These are phyloP conservation scores for Drosophila bunnanda DNA, from an alignment of 2,888 invertebrate species.

Conservation along the genomic window DNA sequence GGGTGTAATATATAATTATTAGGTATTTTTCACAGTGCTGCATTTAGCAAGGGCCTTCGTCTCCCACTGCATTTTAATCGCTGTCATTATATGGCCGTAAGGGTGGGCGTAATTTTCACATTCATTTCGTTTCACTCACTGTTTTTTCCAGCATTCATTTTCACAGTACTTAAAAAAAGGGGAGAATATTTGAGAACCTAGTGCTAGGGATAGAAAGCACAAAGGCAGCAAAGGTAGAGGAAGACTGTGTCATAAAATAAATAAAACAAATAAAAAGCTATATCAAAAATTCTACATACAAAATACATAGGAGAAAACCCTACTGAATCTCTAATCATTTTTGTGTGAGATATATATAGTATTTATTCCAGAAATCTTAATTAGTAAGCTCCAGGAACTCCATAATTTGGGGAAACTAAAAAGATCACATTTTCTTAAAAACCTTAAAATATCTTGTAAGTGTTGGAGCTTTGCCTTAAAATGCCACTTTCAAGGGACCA, in stretches of 20 bases:
- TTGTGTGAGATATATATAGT: too few relatives aligned
- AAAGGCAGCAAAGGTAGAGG: neutral
- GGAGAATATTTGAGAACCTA: neutral
- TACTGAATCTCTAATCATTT: too few relatives aligned
- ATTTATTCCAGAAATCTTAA: too few relatives aligned
- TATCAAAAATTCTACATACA: too few relatives aligned
- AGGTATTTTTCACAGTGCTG: constrained; percentile 9
- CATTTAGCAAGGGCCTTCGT: constrained; percentile 7
- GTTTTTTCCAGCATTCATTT: constrained; percentile 9
- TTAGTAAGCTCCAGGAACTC: neutral
- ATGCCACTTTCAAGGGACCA: constrained; percentile 1
- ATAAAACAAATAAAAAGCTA: too few relatives aligned
- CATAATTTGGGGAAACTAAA: neutral
- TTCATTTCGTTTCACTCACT: constrained; percentile 49
- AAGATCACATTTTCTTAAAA: neutral
- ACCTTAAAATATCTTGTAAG: too few relatives aligned
- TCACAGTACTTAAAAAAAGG: constrained; percentile 25
- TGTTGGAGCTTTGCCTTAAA: too few relatives aligned
- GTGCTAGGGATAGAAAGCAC: neutral
- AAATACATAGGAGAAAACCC: too few relatives aligned
- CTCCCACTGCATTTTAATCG: constrained; percentile 68
- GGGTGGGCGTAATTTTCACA: constrained; percentile 71
- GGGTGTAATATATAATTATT: too few relatives aligned
- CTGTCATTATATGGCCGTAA: constrained; percentile 76
- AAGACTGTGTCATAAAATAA: too few relatives aligned